A percentile compares a stretch with the other conserved stretches of the same genome.
phyloP scores from a whole-genome alignment of 2,113 vertebrate species.

The Zosterops pallidus region DNA sequence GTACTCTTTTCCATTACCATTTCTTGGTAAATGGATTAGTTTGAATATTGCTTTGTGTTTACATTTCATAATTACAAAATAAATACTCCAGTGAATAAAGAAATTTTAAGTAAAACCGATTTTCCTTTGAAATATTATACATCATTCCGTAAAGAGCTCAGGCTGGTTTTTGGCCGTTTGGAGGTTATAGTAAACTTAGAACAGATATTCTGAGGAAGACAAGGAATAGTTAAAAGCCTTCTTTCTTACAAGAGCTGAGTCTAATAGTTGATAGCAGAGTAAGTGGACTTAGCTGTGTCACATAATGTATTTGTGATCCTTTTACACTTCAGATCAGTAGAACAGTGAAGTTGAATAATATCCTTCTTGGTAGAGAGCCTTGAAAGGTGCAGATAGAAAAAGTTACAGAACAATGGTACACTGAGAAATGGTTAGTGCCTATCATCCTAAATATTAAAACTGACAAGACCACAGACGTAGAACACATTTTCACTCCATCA shows the following conservation, averaged over 20 bases:
- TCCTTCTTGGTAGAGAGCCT: not conserved
- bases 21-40: not conserved
- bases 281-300: not conserved
- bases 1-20: not conserved
- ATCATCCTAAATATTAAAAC: not conserved
- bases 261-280: not conserved
- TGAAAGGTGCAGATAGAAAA: not conserved
- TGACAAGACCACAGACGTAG: not conserved
- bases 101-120: not conserved
- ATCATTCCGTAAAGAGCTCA: not conserved
- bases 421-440: not conserved
- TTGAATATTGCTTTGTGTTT: not conserved
- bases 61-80: not conserved
- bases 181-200: not conserved
- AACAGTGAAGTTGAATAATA: not conserved
- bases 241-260: not conserved
- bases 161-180: not conserved
- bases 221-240: not conserved
- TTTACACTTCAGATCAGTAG: not conserved
- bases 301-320: not conserved
- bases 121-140: not conserved
- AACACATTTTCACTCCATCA: not conserved
- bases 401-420: not conserved
- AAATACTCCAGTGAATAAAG: not conserved
- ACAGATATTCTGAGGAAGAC: not conserved